These are phyloP conservation scores for Argentina silus DNA, from an alignment of 2,797 vertebrate species.

Conservation along the genomic window DNA sequence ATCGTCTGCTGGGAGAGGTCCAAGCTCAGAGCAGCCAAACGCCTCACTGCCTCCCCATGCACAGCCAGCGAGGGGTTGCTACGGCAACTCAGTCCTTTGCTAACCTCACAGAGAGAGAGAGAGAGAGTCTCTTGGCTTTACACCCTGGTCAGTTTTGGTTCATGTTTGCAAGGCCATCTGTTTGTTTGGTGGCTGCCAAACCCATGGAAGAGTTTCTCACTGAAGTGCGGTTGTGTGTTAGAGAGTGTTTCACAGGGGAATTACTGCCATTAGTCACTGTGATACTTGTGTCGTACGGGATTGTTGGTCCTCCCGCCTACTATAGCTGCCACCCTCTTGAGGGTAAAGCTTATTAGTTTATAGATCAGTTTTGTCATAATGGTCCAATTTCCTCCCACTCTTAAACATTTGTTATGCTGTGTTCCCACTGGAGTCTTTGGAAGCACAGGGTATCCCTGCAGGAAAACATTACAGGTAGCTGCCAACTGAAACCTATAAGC, in stretches of 20 bases:
- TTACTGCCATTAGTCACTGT: constrained; percentile 27
- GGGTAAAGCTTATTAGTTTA: neutral
- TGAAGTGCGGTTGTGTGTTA: neutral
- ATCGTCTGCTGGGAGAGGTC: constrained; percentile 47
- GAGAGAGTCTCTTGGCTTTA: constrained; percentile 16
- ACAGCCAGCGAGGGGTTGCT: constrained; percentile 61
- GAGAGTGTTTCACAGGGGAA: constrained; percentile 24
- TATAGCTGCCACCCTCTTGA: neutral
- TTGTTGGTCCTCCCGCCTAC: neutral
- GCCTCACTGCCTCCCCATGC: constrained; percentile 44
- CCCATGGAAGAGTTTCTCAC: constrained; percentile 2
- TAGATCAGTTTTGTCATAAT: neutral
- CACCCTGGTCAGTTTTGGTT: constrained; percentile 21
- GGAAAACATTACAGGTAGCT: neutral
- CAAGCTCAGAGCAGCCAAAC: constrained; percentile 52
- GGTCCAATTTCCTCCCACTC: neutral
- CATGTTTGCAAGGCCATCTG: constrained; percentile 34
- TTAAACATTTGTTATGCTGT: neutral
- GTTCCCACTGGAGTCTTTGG: neutral
- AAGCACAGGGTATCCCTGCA: neutral
- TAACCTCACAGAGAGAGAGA: constrained; percentile 53
- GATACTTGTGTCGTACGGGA: constrained; percentile 10
- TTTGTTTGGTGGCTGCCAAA: constrained; percentile 28
- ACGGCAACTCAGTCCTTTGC: constrained; percentile 63
- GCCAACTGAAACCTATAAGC: no score